A percentile compares a stretch with the other conserved stretches of the same genome.
Evolutionary conservation across 2,888 invertebrate genomes (phyloP).

Genomic region (Hermaeophaga mercurialis): DNA sequence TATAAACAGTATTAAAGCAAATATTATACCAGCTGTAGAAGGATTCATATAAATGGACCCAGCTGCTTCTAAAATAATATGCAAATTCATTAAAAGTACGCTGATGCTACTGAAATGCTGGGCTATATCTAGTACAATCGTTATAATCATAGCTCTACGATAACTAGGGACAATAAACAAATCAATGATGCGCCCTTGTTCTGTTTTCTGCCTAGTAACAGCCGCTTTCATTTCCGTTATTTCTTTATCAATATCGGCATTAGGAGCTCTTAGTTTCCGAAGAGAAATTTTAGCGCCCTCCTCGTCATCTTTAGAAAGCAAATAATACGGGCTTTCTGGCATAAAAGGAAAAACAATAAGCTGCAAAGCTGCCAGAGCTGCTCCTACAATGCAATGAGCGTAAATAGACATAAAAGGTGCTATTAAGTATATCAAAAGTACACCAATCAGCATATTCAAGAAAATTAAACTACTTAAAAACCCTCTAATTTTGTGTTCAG

Average conservation of each 20-base stretch:
- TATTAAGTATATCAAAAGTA: conserved; percentile 46
- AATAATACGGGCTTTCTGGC: conserved; percentile 55
- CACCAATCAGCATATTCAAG: conserved; percentile 53
- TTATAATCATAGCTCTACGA: conserved; percentile 51
- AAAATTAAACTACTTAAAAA: conserved; percentile 52
- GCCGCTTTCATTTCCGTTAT: conserved; percentile 50
- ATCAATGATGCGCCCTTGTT: conserved; percentile 53
- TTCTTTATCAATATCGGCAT: conserved; percentile 48
- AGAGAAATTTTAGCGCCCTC: conserved; percentile 49
- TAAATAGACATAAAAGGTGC: conserved; percentile 52
- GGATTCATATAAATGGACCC: conserved; percentile 50
- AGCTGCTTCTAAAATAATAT: conserved; percentile 52
- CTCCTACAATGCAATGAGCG: conserved; percentile 50
- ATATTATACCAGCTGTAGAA: conserved; percentile 51
- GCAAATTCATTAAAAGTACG: conserved; percentile 56
- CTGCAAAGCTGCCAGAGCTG: conserved; percentile 47
- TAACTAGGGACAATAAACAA: conserved; percentile 51
- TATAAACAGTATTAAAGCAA: conserved; percentile 51
- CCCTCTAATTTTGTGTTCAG: conserved; percentile 54
- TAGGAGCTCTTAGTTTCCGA: conserved; percentile 41
- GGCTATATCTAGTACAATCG: conserved; percentile 51
- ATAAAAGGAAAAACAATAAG: conserved; percentile 50
- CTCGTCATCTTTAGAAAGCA: conserved; percentile 46
- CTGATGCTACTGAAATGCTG: conserved; percentile 56
- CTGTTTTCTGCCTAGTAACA: conserved; percentile 49